Evolutionary conservation across 2,888 invertebrate genomes (phyloP).

Genomic region (Rhynchonema sp.): DNA sequence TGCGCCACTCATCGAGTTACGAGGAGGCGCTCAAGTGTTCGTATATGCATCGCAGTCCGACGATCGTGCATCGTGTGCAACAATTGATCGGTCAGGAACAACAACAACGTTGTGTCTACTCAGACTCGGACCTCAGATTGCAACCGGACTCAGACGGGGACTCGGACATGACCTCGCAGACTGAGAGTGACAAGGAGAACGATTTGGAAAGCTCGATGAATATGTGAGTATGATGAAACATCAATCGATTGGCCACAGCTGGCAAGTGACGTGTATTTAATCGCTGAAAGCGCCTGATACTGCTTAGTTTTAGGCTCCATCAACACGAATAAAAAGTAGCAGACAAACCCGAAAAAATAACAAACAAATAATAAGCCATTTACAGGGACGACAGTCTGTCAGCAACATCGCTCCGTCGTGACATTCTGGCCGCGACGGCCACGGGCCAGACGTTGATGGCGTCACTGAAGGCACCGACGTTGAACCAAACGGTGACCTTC

Average conservation of each 20-base stretch:
- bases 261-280: no score
- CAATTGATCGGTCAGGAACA: neutral
- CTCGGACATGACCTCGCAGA: neutral
- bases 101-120: neutral
- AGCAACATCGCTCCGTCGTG: neutral
- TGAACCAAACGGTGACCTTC: neutral
- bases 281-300: no score
- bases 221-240: no score
- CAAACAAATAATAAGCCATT: no score
- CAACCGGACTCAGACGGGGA: neutral
- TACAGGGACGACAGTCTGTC: neutral
- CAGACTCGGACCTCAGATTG: neutral
- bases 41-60: neutral
- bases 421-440: neutral
- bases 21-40: conserved; percentile 4
- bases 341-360: no score
- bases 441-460: neutral
- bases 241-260: no score
- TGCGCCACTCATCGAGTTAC: conserved; percentile 6
- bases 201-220: neutral
- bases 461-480: neutral
- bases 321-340: no score
- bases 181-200: neutral
- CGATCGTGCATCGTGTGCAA: neutral
- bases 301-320: no score